A percentile compares a stretch with the other conserved stretches of the same genome.
Conservation (phyloP, 1,140 invertebrate genomes). For the Eufriesea mexicana region DNA sequence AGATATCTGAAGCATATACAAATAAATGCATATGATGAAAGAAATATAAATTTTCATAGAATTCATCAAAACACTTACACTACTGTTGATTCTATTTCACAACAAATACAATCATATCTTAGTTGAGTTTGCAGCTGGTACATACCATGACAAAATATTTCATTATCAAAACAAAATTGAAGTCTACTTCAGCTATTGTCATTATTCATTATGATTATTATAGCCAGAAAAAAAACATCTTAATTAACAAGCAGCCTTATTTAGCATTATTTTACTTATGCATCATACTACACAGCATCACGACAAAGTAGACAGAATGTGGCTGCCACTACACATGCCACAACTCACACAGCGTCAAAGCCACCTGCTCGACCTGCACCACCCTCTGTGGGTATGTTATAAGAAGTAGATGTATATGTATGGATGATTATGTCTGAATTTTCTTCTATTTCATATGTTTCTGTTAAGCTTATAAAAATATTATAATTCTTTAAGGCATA, state of each 20-base stretch:
- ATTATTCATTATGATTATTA: conserved; percentile 32
- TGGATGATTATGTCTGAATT: conserved; percentile 33
- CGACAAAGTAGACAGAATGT: conserved; percentile 80
- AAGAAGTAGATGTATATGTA: conserved; percentile 57
- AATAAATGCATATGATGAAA: not conserved
- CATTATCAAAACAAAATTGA: not conserved
- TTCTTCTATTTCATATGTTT: conserved; percentile 6
- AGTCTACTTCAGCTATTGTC: conserved; percentile 8
- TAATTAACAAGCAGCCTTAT: conserved; percentile 33
- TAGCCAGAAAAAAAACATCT: conserved; percentile 25
- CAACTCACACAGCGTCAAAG: conserved; percentile 79
- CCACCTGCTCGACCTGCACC: conserved; percentile 82
- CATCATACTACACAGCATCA: conserved; percentile 78
- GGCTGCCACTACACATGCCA: conserved; percentile 78
- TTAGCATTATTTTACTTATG: conserved; percentile 67
- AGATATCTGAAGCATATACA: not conserved
- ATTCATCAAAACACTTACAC: conserved; percentile 19
- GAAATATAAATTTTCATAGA: conserved; percentile 11
- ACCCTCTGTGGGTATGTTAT: conserved; percentile 80
- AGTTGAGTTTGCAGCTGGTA: conserved; percentile 13
- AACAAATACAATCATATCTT: conserved; percentile 15
- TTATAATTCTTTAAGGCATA: conserved; percentile 23
- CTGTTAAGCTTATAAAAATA: conserved; percentile 21
- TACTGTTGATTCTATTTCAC: conserved; percentile 20
- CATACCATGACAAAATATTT: conserved; percentile 11